A percentile compares a stretch with the other conserved stretches of the same genome.
Evolutionary conservation across 2,113 vertebrate genomes (phyloP).

Genomic region (Perca flavescens): DNA sequence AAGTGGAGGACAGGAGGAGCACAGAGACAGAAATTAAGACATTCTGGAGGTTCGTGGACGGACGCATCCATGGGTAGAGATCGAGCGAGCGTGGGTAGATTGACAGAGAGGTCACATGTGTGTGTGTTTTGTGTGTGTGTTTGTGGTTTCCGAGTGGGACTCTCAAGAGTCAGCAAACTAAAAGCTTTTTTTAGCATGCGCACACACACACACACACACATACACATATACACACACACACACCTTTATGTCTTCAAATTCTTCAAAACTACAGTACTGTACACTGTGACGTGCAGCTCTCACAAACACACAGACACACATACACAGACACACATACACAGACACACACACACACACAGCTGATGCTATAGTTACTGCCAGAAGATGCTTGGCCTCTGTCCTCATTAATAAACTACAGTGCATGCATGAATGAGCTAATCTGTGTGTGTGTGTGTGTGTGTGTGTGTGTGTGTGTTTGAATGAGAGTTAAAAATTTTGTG

Average conservation of each 20-base stretch:
- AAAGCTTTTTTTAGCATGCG: conserved; percentile 50
- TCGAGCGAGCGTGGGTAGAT: conserved; percentile 34
- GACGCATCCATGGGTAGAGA: conserved; percentile 30
- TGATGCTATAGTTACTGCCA: not conserved
- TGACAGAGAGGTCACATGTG: conserved; percentile 54
- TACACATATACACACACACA: not conserved
- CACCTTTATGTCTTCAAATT: conserved; percentile 3
- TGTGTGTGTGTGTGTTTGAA: not conserved
- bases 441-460: not conserved
- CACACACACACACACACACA: not conserved
- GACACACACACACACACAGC: not conserved
- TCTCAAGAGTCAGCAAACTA: conserved; percentile 49
- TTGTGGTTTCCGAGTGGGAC: conserved; percentile 23
- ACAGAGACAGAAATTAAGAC: conserved; percentile 51
- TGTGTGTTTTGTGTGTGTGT: conserved; percentile 8
- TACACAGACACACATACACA: conserved; percentile 14
- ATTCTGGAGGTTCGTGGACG: conserved; percentile 42
- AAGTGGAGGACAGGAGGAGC: conserved; percentile 11
- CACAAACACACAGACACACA: not conserved
- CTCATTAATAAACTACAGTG: conserved; percentile 71
- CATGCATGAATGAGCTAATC: conserved; percentile 56
- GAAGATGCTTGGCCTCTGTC: conserved; percentile 43
- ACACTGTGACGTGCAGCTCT: not conserved
- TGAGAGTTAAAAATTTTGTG: conserved; percentile 16
- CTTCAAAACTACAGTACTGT: not conserved